Conservation (phyloP, 1,140 invertebrate genomes). For the Cepaea nemoralis region DNA sequence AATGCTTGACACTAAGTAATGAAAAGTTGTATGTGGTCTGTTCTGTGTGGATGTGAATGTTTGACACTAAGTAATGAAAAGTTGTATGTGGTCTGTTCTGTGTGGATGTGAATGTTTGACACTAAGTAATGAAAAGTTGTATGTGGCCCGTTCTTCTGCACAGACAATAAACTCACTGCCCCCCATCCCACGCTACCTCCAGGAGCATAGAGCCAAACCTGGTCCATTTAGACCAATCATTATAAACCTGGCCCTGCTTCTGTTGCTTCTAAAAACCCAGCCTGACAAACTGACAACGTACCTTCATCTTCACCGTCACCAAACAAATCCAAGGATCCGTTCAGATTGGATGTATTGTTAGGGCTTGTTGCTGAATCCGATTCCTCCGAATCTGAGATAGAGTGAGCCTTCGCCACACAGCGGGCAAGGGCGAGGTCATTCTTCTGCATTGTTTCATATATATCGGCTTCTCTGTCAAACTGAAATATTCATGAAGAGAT, state of each 20-base stretch:
- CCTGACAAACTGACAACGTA: too few species aligned
- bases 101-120: too few species aligned
- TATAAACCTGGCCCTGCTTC: neutral
- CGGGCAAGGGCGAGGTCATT: neutral
- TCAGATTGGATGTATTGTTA: neutral
- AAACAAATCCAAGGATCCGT: constrained; percentile 33
- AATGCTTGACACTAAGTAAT: too few species aligned
- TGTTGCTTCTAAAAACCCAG: neutral
- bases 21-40: too few species aligned
- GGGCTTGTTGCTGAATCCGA: constrained; percentile 7
- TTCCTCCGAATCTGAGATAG: constrained; percentile 34
- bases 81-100: too few species aligned
- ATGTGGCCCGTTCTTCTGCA: too few species aligned
- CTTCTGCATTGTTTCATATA: neutral
- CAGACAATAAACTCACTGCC: too few species aligned
- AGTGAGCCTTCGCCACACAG: constrained; percentile 11
- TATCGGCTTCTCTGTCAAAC: constrained; percentile 32
- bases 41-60: too few species aligned
- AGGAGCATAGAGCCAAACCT: neutral
- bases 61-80: too few species aligned
- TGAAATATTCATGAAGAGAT: constrained; percentile 18
- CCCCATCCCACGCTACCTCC: too few species aligned
- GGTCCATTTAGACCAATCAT: neutral
- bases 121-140: too few species aligned
- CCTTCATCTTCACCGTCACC: neutral